Evolutionary conservation across 30 jellyfish, hydroid and myxozoan species (phyloP), one percentile per base, ranked within the genome.

Genomic region (Pseudorhiza aurosa): DNA sequence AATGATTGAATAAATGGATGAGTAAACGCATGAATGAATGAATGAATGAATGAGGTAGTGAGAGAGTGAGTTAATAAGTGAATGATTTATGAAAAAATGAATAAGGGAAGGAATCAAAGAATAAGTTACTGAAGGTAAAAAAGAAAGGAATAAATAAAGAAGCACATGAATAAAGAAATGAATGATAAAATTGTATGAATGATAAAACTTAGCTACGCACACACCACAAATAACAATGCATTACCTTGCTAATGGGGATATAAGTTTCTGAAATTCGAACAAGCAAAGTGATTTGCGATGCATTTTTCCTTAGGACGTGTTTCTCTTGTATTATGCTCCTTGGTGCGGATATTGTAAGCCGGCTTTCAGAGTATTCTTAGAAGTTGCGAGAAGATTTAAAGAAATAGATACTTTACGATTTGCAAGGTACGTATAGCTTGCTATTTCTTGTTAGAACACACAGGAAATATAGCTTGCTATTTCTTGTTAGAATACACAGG

Each of bases 301-400:
- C 9, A 42, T 24, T 64, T 9, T 30, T 72, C 77, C 67, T 39
- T 62, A 89, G 97, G 90, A 75, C 58, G 96, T 89, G 68, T 65
- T 89, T 25, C 72, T 89, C 40, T 65, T 89, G 97, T 89, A 82
- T 69, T 89, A 81, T 43, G 96, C 96, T 9, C 88, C 88, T 3
- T 89, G 97, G 97, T 89, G 97, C 65, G 97, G 96, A 21, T 67
- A 18, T 32, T 89, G 97, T 65, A 89, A 89, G 67, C 81, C 74
- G 5, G 97, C 85, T 11, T 53, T 68, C 28, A 65, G 77, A 53
- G 77, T 58, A n/a, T 69, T 72, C 49, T 72, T 89, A 60, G 81
- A 81, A 29, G 82, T 89, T 12, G 96, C 93, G n/a, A 47, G 58
- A 25, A 21, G 60, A 27, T 68, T 55, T 39, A 53, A 37, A n/a